Evolutionary conservation across 2,797 vertebrate genomes (phyloP).

Genomic region (Cynodonichthys magdalenae): DNA sequence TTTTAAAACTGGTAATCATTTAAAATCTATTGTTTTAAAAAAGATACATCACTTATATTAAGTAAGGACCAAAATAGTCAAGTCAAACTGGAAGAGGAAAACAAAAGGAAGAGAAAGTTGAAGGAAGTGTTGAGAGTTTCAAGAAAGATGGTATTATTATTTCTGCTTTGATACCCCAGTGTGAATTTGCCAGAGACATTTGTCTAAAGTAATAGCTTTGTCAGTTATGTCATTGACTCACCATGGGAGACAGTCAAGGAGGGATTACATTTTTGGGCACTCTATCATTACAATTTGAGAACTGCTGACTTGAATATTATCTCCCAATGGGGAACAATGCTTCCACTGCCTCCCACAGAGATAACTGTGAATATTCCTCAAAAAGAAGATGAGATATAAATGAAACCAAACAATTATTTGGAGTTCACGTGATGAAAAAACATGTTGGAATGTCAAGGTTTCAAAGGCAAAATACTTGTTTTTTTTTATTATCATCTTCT

Average conservation of each 20-base stretch:
- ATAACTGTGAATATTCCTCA: conserved; percentile 60
- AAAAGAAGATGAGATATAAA: conserved; percentile 49
- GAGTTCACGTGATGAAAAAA: conserved; percentile 47
- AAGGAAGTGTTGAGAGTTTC: conserved; percentile 43
- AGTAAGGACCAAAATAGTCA: neutral
- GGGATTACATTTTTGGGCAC: conserved; percentile 79
- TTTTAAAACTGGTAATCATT: too few species aligned
- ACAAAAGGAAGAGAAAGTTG: conserved; percentile 36
- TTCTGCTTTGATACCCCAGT: conserved; percentile 68
- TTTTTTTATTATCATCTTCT: conserved; percentile 43
- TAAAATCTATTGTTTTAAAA: too few species aligned
- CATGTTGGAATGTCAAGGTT: conserved; percentile 47
- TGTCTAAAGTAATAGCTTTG: conserved; percentile 80
- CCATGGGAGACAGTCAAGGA: conserved; percentile 78
- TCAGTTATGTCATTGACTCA: conserved; percentile 78
- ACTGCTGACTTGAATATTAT: conserved; percentile 80
- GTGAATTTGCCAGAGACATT: conserved; percentile 76
- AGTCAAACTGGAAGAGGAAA: conserved; percentile 25
- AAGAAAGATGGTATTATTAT: conserved; percentile 68
- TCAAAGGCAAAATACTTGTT: conserved; percentile 40
- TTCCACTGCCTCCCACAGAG: conserved; percentile 57
- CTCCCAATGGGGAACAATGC: conserved; percentile 70
- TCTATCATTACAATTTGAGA: conserved; percentile 78
- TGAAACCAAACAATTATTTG: conserved; percentile 70
- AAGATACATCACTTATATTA: neutral